phyloP scores from a whole-genome alignment of 2,113 vertebrate genomes.

The human region DNA sequence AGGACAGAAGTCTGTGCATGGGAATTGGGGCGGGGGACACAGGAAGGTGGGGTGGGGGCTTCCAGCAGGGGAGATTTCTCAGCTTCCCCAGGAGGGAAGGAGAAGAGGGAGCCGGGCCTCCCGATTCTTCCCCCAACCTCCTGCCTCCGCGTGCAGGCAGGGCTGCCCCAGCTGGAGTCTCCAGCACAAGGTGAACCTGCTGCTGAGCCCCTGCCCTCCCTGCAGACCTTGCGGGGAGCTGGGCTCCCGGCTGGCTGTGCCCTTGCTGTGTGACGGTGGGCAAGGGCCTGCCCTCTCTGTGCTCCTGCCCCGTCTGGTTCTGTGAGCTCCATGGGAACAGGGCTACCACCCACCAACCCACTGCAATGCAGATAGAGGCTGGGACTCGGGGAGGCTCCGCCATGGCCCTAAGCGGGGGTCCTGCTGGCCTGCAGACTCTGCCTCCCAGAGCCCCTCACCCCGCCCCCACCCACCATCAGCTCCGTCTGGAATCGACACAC shows the following conservation, averaged over 20 bases:
- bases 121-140: background rate
- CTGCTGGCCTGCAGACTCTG: background rate
- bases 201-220: background rate
- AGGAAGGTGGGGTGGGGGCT: background rate
- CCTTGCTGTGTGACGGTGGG: background rate
- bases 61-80: background rate
- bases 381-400: background rate
- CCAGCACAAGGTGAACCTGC: fast-evolving
- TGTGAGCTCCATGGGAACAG: background rate
- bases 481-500: conserved; percentile 45
- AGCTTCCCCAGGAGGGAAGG: background rate
- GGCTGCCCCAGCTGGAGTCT: too few relatives aligned
- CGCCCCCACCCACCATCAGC: background rate
- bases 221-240: background rate
- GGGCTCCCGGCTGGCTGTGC: fast-evolving
- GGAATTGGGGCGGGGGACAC: background rate
- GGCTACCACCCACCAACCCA: background rate
- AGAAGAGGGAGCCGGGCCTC: background rate
- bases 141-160: background rate
- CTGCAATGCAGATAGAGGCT: background rate
- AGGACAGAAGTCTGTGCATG: background rate
- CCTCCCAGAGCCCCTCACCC: background rate
- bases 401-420: background rate
- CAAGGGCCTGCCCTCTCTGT: background rate
- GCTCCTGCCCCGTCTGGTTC: background rate